Evolutionary conservation across 1,140 invertebrate genomes (phyloP).

Genomic region (Neocloeon triangulifer): DNA sequence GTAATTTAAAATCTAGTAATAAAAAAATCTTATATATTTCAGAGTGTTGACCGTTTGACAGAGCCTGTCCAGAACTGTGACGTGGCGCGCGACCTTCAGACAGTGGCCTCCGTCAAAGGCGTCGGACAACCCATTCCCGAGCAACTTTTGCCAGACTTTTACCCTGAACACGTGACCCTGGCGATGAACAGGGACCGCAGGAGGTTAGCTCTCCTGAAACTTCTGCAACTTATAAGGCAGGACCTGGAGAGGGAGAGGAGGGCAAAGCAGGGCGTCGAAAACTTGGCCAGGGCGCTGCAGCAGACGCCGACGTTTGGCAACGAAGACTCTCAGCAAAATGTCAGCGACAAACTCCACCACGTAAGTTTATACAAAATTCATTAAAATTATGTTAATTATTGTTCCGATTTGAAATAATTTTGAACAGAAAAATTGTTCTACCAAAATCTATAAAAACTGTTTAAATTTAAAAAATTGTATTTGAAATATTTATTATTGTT

Average conservation of each 20-base stretch:
- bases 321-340: slow-evolving; percentile 78
- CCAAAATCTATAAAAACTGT: slow-evolving; percentile 5
- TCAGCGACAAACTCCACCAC: slow-evolving; percentile 74
- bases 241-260: slow-evolving; percentile 68
- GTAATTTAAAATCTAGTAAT: too few relatives aligned
- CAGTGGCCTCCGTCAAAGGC: slow-evolving; percentile 33
- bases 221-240: slow-evolving; percentile 57
- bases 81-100: slow-evolving; percentile 46
- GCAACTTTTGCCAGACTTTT: slow-evolving; percentile 79
- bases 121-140: slow-evolving; percentile 35
- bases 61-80: slow-evolving; percentile 44
- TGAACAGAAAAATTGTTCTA: background rate
- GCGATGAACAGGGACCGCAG: slow-evolving; percentile 79
- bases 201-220: slow-evolving; percentile 59
- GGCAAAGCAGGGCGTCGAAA: slow-evolving; percentile 67
- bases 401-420: background rate
- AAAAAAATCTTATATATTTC: too few relatives aligned
- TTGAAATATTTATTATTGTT: slow-evolving; percentile 1
- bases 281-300: slow-evolving; percentile 71
- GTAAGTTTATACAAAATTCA: too few relatives aligned
- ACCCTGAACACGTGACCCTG: slow-evolving; percentile 79
- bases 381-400: too few relatives aligned
- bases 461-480: too few relatives aligned
- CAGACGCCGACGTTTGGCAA: slow-evolving; percentile 72
- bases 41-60: slow-evolving; percentile 44